Evolutionary conservation across 2,797 vertebrate genomes (phyloP).

Genomic region (Molossus molossus): DNA sequence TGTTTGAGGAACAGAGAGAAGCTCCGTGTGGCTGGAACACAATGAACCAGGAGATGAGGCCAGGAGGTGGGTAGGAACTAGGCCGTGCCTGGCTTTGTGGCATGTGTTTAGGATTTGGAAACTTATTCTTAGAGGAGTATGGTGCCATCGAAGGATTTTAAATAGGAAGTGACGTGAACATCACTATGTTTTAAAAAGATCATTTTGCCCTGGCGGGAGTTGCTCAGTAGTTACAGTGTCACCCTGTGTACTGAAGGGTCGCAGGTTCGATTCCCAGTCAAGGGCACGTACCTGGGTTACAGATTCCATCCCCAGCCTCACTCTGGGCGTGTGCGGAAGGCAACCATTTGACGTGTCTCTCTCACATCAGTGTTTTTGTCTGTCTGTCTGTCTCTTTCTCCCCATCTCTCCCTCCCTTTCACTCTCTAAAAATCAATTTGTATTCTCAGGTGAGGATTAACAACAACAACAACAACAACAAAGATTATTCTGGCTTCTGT

Average conservation of each 20-base stretch:
- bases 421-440: no score
- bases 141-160: slow-evolving; percentile 29
- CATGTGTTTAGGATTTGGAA: neutral
- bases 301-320: no score
- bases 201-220: neutral
- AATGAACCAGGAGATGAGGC: neutral
- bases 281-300: no score
- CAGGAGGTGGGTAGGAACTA: neutral
- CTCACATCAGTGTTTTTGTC: no score
- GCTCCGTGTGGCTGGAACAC: neutral
- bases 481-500: slow-evolving; percentile 25
- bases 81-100: neutral
- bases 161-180: neutral
- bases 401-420: no score
- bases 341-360: no score
- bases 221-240: no score
- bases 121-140: neutral
- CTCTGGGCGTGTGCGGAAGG: no score
- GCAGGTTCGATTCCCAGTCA: no score
- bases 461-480: neutral
- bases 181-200: slow-evolving; percentile 20
- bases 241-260: no score
- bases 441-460: no score
- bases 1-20: neutral
- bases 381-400: no score